These are phyloP conservation scores for Anastrepha ludens DNA, from an alignment of 1,140 invertebrate species.

Conservation along the genomic window DNA sequence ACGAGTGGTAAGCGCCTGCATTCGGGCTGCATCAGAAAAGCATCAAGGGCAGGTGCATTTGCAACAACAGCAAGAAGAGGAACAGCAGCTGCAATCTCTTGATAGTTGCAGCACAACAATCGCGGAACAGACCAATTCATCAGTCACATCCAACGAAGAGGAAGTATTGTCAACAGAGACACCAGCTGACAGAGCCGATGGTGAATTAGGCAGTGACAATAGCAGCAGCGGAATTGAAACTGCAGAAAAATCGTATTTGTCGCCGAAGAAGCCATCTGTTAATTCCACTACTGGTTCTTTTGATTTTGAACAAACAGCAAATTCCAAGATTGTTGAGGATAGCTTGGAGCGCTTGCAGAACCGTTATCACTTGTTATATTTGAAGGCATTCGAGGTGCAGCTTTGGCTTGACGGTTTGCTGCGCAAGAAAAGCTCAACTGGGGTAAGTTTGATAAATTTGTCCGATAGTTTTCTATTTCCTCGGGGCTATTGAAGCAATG, in stretches of 20 bases:
- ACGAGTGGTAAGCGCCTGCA: slow-evolving; percentile 81
- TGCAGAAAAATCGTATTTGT: background rate
- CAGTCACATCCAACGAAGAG: slow-evolving; percentile 66
- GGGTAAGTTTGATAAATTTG: slow-evolving; percentile 63
- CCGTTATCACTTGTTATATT: slow-evolving; percentile 90
- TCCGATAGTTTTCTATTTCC: background rate
- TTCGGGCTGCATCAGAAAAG: slow-evolving; percentile 73
- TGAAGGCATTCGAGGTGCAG: slow-evolving; percentile 92
- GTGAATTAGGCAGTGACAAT: slow-evolving; percentile 60
- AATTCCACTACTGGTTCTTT: slow-evolving; percentile 57
- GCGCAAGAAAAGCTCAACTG: slow-evolving; percentile 68
- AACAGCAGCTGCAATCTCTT: slow-evolving; percentile 54
- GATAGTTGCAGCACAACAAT: slow-evolving; percentile 60
- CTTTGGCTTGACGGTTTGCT: slow-evolving; percentile 84
- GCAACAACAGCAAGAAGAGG: slow-evolving; percentile 60
- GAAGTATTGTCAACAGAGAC: slow-evolving; percentile 62
- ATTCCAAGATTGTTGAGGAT: slow-evolving; percentile 66
- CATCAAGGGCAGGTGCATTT: slow-evolving; percentile 64
- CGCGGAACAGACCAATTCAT: slow-evolving; percentile 59
- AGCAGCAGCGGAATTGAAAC: slow-evolving; percentile 66
- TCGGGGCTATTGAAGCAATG: too few relatives aligned
- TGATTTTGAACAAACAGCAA: slow-evolving; percentile 49
- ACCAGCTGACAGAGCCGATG: background rate
- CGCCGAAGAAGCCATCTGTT: slow-evolving; percentile 66
- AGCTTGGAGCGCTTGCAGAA: slow-evolving; percentile 81